Evolutionary conservation across 2,888 invertebrate species (phyloP), one percentile per base, ranked within the genome.

Genomic region (Sympetrum striolatum): DNA sequence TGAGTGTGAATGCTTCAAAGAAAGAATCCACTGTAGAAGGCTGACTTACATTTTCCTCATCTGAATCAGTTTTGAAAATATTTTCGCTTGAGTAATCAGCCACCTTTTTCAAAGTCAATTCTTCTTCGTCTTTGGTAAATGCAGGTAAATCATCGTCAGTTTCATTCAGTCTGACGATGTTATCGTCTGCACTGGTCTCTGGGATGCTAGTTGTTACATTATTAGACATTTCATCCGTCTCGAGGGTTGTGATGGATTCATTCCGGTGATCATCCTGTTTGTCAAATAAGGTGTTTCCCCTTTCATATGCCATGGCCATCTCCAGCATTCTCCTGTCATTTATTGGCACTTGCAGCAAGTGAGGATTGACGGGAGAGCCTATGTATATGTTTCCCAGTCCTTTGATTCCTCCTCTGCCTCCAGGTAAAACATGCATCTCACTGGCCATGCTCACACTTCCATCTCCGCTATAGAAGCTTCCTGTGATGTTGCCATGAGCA

Each of bases 401-500:
- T n/a, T 86, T 86, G n/a, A 86, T 60, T 22, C 86, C 86, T 35
- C 86, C 86, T 37, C 53, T 37, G 35, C 81, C 80, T 8, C 81
- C 90, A 31, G 80, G 80, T 12, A 80, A 18, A 37, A 90, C 81
- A 60, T 90, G 53, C 80, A 90, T 80, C 53, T 90, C 90, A 80
- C 90, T 90, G 3, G 81, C 80, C 90, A 90, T 90, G n/a, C 22
- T 37, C 2, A 81, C 90, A 58, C 90, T 90, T 1, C 80, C 39
- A 35, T 90, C 90, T 35, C 18, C 58, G 35, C 90, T 90, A 22
- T 39, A 90, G 37, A 90, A 90, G 48, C 90, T 90, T 5, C 81
- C 60, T 18, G 90, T 90, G 25, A 90, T 90, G 35, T 90, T 90
- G 15, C 90, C 90, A 58, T 90, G 90, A 35, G 81, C 58, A 81